phyloP scores from a whole-genome alignment of 2,888 invertebrate species.

The Drosophila eohydei region DNA sequence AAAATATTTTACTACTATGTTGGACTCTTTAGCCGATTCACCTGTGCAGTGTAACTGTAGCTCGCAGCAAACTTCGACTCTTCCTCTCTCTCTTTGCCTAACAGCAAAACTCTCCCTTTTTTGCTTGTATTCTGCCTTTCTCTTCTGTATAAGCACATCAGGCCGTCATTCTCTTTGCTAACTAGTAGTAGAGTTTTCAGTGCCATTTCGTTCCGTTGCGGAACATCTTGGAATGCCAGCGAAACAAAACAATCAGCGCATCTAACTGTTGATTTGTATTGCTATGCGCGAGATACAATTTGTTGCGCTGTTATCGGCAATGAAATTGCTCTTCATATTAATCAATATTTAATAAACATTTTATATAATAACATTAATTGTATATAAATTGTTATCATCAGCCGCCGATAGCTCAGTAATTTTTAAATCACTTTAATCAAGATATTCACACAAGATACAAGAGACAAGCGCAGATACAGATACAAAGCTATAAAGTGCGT shows the following conservation, averaged over 20 bases:
- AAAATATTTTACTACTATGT: not conserved
- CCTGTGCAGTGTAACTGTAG: conserved; percentile 23
- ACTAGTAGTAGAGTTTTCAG: conserved; percentile 67
- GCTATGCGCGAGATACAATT: conserved; percentile 50
- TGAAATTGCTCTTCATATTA: not conserved
- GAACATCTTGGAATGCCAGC: conserved; percentile 26
- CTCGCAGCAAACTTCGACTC: not conserved
- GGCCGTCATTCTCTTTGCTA: conserved; percentile 31
- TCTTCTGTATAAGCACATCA: not conserved
- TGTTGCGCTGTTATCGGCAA: conserved; percentile 13
- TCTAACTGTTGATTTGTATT: conserved; percentile 68
- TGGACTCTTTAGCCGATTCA: conserved; percentile 9
- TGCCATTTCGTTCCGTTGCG: conserved; percentile 31
- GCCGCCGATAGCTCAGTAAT: conserved; percentile 45
- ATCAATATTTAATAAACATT: not conserved
- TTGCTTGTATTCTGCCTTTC: not conserved
- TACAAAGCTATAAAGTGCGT: conserved; percentile 45
- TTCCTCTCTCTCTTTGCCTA: not conserved
- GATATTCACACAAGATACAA: conserved; percentile 55
- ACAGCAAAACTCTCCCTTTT: not conserved
- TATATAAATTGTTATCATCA: not conserved
- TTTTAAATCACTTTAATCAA: conserved; percentile 65
- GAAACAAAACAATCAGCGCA: conserved; percentile 67
- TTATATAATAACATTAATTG: not conserved
- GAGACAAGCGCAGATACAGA: conserved; percentile 23